Conservation (phyloP, 2,888 invertebrate species). For the Glyphotaelius pellucidus region DNA sequence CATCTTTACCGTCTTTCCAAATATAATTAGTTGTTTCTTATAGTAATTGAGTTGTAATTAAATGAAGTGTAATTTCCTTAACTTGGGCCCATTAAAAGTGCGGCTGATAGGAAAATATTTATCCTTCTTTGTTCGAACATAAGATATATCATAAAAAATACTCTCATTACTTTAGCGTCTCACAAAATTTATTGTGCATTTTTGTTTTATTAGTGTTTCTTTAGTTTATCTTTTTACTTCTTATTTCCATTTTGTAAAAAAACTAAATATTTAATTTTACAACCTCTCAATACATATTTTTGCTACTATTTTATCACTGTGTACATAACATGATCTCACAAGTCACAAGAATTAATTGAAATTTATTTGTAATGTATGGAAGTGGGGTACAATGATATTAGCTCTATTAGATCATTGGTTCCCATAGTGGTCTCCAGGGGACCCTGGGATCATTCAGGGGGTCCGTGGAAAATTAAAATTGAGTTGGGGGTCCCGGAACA, state of each 20-base stretch:
- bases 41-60: too few relatives aligned
- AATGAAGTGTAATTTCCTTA: too few relatives aligned
- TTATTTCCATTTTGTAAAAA: not conserved
- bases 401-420: too few relatives aligned
- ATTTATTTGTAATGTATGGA: not conserved
- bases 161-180: not conserved
- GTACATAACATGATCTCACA: not conserved
- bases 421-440: too few relatives aligned
- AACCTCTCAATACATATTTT: not conserved
- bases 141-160: not conserved
- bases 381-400: not conserved
- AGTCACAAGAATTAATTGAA: not conserved
- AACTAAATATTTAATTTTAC: not conserved
- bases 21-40: too few relatives aligned
- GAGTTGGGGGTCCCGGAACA: too few relatives aligned
- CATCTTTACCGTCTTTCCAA: too few relatives aligned
- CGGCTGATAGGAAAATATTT: not conserved
- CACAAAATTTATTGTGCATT: not conserved
- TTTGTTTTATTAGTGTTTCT: not conserved
- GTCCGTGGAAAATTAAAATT: too few relatives aligned
- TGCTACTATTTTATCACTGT: not conserved
- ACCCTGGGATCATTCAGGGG: too few relatives aligned
- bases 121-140: not conserved
- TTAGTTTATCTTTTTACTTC: not conserved
- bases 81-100: too few relatives aligned